phyloP scores from a whole-genome alignment of 2,113 vertebrate species.

The Psephotus haematonotus region DNA sequence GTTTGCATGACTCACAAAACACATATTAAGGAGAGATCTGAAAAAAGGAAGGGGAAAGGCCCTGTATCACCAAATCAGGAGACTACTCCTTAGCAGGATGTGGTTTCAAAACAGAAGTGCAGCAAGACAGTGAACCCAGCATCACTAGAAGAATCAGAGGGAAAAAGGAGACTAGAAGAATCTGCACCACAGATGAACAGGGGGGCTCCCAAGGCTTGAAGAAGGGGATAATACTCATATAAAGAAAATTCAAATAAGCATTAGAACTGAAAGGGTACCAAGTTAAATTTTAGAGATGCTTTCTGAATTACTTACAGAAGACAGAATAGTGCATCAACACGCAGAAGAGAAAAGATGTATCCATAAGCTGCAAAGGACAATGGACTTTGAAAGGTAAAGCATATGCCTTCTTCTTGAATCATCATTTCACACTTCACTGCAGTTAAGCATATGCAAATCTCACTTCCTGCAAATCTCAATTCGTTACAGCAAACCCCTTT shows the following conservation, averaged over 20 bases:
- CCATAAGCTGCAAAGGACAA: neutral
- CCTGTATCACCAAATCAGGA: neutral
- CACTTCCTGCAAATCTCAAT: neutral
- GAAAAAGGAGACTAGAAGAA: neutral
- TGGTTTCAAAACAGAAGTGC: neutral
- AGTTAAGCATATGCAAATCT: neutral
- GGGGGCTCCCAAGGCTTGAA: neutral
- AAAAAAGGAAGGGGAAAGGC: constrained; percentile 1
- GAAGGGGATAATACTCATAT: neutral
- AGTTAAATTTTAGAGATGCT: neutral
- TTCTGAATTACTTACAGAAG: neutral
- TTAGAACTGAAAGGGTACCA: neutral
- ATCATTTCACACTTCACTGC: neutral
- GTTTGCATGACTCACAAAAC: constrained; percentile 8
- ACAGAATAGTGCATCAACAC: neutral
- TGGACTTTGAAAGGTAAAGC: neutral
- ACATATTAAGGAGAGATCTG: neutral
- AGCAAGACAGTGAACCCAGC: neutral
- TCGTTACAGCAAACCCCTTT: neutral
- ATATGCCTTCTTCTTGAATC: neutral
- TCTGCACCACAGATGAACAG: neutral
- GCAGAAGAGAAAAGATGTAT: neutral
- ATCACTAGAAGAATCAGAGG: neutral
- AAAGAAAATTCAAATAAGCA: neutral
- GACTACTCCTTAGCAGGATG: neutral